phyloP scores from a whole-genome alignment of 2,797 vertebrate species.

The Paratrypauchen microcephalus region DNA sequence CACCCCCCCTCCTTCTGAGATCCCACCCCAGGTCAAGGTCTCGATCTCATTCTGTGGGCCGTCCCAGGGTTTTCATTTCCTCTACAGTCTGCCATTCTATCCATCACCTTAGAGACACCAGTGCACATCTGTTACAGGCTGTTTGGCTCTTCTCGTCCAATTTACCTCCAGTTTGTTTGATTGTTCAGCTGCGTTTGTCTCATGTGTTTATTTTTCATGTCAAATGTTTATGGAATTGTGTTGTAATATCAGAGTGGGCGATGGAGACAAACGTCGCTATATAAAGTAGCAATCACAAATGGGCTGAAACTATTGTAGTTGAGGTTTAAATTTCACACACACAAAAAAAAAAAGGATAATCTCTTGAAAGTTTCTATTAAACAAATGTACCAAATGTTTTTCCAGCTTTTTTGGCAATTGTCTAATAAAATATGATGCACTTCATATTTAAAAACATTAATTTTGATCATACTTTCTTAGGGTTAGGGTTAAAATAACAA shows the following conservation, averaged over 20 bases:
- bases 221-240: neutral
- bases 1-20: neutral
- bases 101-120: neutral
- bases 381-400: too few species aligned
- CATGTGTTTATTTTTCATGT: neutral
- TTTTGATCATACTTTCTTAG: too few species aligned
- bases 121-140: neutral
- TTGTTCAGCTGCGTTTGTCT: neutral
- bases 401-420: too few species aligned
- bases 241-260: neutral
- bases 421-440: too few species aligned
- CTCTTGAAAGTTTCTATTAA: too few species aligned
- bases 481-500: too few species aligned
- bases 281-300: too few species aligned
- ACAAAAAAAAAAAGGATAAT: too few species aligned
- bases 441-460: too few species aligned
- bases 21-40: conserved; percentile 7
- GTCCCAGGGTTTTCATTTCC: neutral
- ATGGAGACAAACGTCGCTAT: too few species aligned
- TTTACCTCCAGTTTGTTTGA: neutral
- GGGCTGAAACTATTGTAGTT: too few species aligned
- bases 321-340: too few species aligned
- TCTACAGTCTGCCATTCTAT: neutral
- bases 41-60: conserved; percentile 1
- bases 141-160: neutral